Evolutionary conservation across 2,888 invertebrate genomes (phyloP), one percentile per base, ranked within the genome.

Genomic region (Cephus pulcher): DNA sequence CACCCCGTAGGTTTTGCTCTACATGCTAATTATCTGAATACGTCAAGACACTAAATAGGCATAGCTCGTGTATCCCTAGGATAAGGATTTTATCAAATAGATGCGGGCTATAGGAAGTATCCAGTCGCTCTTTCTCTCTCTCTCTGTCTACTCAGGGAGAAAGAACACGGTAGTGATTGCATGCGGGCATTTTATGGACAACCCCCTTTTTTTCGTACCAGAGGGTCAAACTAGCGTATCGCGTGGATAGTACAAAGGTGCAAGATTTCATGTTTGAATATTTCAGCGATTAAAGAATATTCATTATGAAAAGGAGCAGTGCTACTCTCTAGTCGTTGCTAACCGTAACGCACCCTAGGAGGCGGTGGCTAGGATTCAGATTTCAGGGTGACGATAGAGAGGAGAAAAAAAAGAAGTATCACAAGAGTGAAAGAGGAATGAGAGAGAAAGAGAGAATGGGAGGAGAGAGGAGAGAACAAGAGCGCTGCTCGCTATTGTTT

Each of bases 401-500:
- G 82, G 82, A 82, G 79, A 79, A 80, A 79, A 79, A 33, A 81
- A 82, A 79, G 79, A 69, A 77, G 76, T 68, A 33, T 34, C 33
- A 12, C n/a, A 68, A 56, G 73, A 40, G 32, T 11, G 56, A 74
- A 23, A 34, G 73, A 56, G 56, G 70, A 69, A 75, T 56, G 73
- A 76, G 79, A 83, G 82, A 82, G 82, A 86, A 84, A 79, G 79
- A 82, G 75, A 79, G 77, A 81, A 34, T 11, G 76, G 73, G 73
- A 79, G 78, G 74, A 79, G 75, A 76, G 77, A 76, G 75, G 76
- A 78, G 78, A 80, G 83, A 84, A 81, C 81, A 82, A 77, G 80
- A 88, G 86, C 86, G 88, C 88, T 90, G 90, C 88, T 90, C 89
- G 89, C 90, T 90, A 90, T 91, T 91, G 90, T 91, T 90, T 91